Conservation (phyloP, 2,888 invertebrate species). For the Hypena proboscidalis region DNA sequence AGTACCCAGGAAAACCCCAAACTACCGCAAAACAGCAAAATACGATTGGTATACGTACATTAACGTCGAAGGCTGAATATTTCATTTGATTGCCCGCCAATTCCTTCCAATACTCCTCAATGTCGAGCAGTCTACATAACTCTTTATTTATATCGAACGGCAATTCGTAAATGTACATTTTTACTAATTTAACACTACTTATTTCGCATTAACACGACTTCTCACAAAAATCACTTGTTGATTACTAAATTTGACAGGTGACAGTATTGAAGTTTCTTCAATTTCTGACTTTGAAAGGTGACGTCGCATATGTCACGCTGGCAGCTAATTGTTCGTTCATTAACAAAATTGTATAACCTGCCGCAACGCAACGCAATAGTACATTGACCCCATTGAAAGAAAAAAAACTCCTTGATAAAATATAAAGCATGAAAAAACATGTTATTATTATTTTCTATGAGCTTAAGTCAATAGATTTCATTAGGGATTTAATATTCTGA, state of each 20-base stretch:
- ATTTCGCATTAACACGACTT: constrained; percentile 13
- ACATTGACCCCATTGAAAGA: too few species aligned
- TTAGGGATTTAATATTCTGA: too few species aligned
- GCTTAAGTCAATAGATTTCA: too few species aligned
- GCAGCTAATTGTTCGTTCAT: not conserved
- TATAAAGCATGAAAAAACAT: too few species aligned
- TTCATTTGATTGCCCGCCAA: constrained; percentile 89
- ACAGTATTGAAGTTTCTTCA: not conserved
- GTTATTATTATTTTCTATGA: too few species aligned
- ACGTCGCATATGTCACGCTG: not conserved
- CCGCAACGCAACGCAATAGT: too few species aligned
- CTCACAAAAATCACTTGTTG: constrained; percentile 21
- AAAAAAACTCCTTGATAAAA: too few species aligned
- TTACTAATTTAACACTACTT: constrained; percentile 28
- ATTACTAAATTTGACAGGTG: constrained; percentile 12
- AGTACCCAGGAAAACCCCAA: constrained; percentile 41
- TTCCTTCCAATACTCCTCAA: constrained; percentile 92
- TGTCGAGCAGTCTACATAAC: constrained; percentile 91
- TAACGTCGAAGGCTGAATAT: constrained; percentile 86
- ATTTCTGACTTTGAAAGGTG: not conserved
- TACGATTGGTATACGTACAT: constrained; percentile 64
- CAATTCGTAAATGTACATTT: constrained; percentile 89
- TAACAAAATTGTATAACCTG: too few species aligned
- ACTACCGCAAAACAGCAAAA: constrained; percentile 14
- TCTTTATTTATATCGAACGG: constrained; percentile 89